Evolutionary conservation across 2,113 vertebrate genomes (phyloP), one percentile per base, ranked within the genome.

Genomic region (Drymodes brunneopygia): DNA sequence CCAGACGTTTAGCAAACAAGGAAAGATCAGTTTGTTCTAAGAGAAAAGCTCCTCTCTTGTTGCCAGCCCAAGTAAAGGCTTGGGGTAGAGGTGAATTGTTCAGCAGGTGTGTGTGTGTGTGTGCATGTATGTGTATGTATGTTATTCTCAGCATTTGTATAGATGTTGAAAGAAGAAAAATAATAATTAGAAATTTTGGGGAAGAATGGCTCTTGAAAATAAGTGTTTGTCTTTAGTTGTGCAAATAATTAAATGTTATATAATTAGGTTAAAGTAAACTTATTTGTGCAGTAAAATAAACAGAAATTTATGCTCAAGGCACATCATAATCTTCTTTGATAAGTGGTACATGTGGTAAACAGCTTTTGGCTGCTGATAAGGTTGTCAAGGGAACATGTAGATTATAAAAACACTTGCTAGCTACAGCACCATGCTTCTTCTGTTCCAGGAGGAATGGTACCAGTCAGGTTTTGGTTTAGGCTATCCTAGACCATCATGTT

Each of bases 341-440:
- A 93, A 96, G 64, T 51, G 44, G 64, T 38, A 27, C 53, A 13
- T 0, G 4, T 88, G 70, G 71, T 92, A 81, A 93, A 95, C 95
- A 94, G 88, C 85, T 94, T 96, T 92, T 88, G 72, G 75, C 69
- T 86, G 40, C 56, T 92, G 93, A 93, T 97, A 95, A 97, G 90
- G 60, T 51, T 86, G 79, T 62, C 70, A 44, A 15, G 90, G 90
- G 71, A 90, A 17, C 6, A 2, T 29, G 27, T 15, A 74, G 60
- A 38, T 94, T 86, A 22, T 45, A 48, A 42, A 42, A 92, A 51
- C 20, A 6, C n/a, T 91, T 83, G 54, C 78, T 80, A 31, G 36
- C 33, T 81, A 2, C 0, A 1, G 22, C 44, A 35, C 33, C 0
- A 2, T 48, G 40, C 44, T 72, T 9, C 47, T 91, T 86, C 65